These are phyloP conservation scores for Tetheella fluctuosa DNA, from an alignment of 2,888 invertebrate genomes.

Conservation along the genomic window DNA sequence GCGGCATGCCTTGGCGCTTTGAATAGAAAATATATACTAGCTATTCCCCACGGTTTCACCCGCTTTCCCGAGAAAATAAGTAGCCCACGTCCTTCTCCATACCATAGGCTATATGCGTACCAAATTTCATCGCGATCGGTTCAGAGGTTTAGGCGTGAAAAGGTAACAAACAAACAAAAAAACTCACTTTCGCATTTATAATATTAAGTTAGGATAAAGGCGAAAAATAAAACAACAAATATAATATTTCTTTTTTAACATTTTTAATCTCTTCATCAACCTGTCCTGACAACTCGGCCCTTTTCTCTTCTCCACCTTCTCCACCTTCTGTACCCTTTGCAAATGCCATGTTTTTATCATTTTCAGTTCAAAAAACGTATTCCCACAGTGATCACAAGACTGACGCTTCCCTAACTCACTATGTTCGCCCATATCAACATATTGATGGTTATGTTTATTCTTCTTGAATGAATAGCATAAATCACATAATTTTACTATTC, in stretches of 20 bases:
- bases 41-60: too few relatives aligned
- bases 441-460: constrained; percentile 26
- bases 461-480: constrained; percentile 46
- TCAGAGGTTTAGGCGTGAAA: too few relatives aligned
- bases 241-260: constrained; percentile 36
- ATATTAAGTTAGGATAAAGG: too few relatives aligned
- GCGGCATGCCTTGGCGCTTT: too few relatives aligned
- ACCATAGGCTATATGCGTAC: too few relatives aligned
- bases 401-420: constrained; percentile 32
- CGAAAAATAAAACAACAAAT: constrained; percentile 37
- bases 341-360: constrained; percentile 26
- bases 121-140: too few relatives aligned
- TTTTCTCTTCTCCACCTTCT: constrained; percentile 13
- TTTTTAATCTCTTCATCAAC: constrained; percentile 49
- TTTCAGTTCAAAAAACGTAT: constrained; percentile 44
- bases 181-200: too few relatives aligned
- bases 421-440: constrained; percentile 28
- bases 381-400: constrained; percentile 39
- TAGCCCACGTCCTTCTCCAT: too few relatives aligned
- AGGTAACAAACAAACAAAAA: too few relatives aligned
- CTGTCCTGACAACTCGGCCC: constrained; percentile 34
- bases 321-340: constrained; percentile 6
- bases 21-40: too few relatives aligned
- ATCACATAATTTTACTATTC: constrained; percentile 38
- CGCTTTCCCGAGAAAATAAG: too few relatives aligned